Evolutionary conservation across 2,113 vertebrate genomes (phyloP).

Genomic region (Saccopteryx leptura): DNA sequence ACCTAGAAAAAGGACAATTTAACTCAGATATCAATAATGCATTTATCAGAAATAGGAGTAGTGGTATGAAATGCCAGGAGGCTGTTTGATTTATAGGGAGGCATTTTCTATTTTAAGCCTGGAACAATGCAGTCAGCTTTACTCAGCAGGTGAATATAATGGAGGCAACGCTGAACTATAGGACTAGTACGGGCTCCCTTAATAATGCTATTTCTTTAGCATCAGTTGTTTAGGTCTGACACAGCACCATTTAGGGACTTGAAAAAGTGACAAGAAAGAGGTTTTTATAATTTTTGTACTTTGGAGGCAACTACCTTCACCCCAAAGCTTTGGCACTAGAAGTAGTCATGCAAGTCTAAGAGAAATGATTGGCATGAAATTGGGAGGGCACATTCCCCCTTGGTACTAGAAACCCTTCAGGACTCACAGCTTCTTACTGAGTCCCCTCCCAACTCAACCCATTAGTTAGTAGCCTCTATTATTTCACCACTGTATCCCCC

Average conservation of each 20-base stretch:
- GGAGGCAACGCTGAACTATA: constrained; percentile 5
- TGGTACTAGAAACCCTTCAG: not conserved
- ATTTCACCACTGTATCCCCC: not conserved
- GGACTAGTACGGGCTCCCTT: not conserved
- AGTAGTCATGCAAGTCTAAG: constrained; percentile 22
- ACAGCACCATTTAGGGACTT: not conserved
- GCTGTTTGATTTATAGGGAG: constrained; percentile 80
- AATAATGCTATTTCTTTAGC: constrained; percentile 43
- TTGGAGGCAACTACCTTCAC: constrained; percentile 31
- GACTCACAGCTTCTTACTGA: not conserved
- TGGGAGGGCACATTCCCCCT: not conserved
- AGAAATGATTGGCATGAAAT: not conserved
- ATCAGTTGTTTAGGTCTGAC: constrained; percentile 15
- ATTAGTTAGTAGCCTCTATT: not conserved
- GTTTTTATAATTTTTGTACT: constrained; percentile 14
- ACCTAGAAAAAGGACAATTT: constrained; percentile 69
- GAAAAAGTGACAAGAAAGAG: constrained; percentile 61
- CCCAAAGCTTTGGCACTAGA: constrained; percentile 36
- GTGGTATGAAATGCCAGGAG: constrained; percentile 76
- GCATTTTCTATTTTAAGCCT: constrained; percentile 80
- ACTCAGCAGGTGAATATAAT: constrained; percentile 45
- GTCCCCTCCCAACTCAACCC: not conserved
- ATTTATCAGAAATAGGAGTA: constrained; percentile 78
- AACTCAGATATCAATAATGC: constrained; percentile 84
- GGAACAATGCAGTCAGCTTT: constrained; percentile 79